Evolutionary conservation across 2,113 vertebrate genomes (phyloP).

Genomic region (Eudyptes chrysolophus): DNA sequence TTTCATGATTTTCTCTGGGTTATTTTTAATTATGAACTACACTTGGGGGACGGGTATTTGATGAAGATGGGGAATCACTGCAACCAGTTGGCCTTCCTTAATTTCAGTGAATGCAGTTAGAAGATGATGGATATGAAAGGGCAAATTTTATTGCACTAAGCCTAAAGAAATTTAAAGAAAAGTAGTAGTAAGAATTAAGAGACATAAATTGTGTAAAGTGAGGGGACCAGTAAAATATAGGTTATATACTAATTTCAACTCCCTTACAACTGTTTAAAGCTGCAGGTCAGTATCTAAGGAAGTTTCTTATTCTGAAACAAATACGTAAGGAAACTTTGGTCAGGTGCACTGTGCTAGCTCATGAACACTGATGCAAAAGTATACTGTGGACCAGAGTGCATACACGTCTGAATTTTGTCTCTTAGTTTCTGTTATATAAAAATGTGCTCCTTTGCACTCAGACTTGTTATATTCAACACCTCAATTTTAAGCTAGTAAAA

Average conservation of each 20-base stretch:
- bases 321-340: not conserved
- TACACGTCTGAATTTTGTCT: not conserved
- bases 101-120: not conserved
- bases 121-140: not conserved
- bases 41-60: not conserved
- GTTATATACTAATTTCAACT: not conserved
- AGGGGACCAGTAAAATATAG: not conserved
- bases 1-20: not conserved
- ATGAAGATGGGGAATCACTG: not conserved
- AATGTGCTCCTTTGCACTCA: accelerated
- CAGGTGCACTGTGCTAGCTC: not conserved
- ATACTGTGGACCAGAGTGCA: not conserved
- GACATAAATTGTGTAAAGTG: not conserved
- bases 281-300: not conserved
- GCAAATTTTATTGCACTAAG: not conserved
- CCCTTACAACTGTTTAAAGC: not conserved
- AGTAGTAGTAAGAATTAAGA: not conserved
- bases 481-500: not conserved
- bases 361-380: not conserved
- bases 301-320: not conserved
- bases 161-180: not conserved
- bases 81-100: not conserved
- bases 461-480: not conserved
- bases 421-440: not conserved
- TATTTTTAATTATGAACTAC: not conserved